Evolutionary conservation across 2,113 vertebrate species (phyloP).

Genomic region (Mustela nigripes): DNA sequence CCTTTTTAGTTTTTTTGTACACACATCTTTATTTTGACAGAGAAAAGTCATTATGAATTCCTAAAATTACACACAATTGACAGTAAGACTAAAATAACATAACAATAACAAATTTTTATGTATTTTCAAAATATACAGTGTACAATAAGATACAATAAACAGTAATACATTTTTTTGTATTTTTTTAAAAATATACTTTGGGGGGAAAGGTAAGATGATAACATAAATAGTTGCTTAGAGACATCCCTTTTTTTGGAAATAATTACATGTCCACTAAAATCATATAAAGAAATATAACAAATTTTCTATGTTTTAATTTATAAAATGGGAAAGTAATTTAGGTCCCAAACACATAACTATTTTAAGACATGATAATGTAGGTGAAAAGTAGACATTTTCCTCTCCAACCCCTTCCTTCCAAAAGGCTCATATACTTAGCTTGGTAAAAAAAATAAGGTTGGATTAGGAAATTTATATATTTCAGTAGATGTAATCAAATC

Average conservation of each 20-base stretch:
- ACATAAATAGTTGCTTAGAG: not conserved
- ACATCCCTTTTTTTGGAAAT: constrained; percentile 11
- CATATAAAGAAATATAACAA: constrained; percentile 16
- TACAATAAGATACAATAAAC: not conserved
- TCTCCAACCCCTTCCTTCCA: not conserved
- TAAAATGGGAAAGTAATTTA: constrained; percentile 36
- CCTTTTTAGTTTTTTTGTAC: constrained; percentile 33
- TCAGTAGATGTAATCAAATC: constrained; percentile 13
- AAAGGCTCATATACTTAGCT: constrained; percentile 17
- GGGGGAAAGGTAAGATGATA: not conserved
- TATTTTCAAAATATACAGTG: not conserved
- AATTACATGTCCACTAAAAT: constrained; percentile 17
- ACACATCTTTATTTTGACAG: constrained; percentile 67
- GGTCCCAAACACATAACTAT: not conserved
- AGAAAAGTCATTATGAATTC: constrained; percentile 48
- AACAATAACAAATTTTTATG: not conserved
- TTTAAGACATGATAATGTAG: not conserved
- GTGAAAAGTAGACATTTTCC: not conserved
- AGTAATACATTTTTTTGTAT: not conserved
- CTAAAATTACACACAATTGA: constrained; percentile 18
- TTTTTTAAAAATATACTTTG: not conserved
- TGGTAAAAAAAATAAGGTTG: not conserved
- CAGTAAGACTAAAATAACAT: constrained; percentile 26
- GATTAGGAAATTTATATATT: constrained; percentile 2
- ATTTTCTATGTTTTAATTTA: constrained; percentile 35